Evolutionary conservation across 2,797 vertebrate species (phyloP).

Genomic region (Falco columbarius): DNA sequence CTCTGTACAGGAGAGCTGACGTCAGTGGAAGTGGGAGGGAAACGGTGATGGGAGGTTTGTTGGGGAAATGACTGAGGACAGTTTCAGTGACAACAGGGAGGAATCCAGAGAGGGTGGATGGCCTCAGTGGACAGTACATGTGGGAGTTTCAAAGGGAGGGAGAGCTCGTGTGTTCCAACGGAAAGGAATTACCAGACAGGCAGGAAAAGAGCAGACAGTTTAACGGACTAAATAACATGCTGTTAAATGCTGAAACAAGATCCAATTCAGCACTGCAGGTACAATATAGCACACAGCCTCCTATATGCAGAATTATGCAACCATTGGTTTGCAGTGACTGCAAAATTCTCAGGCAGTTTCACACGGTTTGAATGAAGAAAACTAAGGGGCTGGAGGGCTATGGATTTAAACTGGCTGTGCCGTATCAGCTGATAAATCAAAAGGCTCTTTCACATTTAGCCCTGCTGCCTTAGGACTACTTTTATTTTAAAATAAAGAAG

Average conservation of each 20-base stretch:
- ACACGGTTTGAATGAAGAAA: neutral
- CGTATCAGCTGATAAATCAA: neutral
- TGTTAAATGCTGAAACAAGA: neutral
- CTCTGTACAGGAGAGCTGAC: slow-evolving; percentile 45
- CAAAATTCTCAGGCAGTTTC: neutral
- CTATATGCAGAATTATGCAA: neutral
- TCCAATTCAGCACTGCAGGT: neutral
- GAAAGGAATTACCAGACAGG: slow-evolving; percentile 17
- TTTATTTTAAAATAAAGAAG: slow-evolving; percentile 5
- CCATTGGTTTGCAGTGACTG: neutral
- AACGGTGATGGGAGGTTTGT: slow-evolving; percentile 20
- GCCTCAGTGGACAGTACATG: neutral
- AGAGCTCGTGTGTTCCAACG: neutral
- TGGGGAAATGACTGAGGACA: neutral
- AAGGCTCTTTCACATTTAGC: neutral
- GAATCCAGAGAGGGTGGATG: neutral
- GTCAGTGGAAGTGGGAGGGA: slow-evolving; percentile 62
- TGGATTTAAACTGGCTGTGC: neutral
- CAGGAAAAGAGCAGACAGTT: slow-evolving; percentile 24
- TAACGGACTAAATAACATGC: neutral
- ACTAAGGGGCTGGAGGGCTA: neutral
- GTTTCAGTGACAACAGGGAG: slow-evolving; percentile 28
- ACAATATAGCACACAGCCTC: neutral
- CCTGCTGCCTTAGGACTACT: neutral
- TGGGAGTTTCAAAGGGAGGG: slow-evolving; percentile 26